Evolutionary conservation across 2,888 invertebrate genomes (phyloP), one percentile per base, ranked within the genome.

Genomic region (Strigamia transsilvanica): DNA sequence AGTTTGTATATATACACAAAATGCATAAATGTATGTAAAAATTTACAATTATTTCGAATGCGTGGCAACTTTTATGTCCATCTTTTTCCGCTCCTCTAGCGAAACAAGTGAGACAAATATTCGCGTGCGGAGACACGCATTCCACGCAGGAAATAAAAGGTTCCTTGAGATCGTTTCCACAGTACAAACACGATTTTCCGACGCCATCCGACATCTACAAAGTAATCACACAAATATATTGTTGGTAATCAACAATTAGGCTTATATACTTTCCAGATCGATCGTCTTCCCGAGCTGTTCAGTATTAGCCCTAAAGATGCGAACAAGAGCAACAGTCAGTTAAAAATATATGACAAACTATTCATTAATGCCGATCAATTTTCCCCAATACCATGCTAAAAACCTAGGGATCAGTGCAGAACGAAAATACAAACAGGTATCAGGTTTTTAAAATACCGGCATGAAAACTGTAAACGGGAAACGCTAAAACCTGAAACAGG

Each of bases 91-190:
- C 90, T 10, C 96, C 96, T n/a, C 91, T 91, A 0, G 95, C 91
- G 88, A 96, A 96, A 88, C 96, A 96, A 27, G 89, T 86, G 0
- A 92, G 89, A 86, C 96, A 96, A n/a, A 96, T 87, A 82, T 90
- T 89, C 0, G 90, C 86, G 10, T 88, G 86, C 13, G 46, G 23
- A 13, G 89, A 88, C 1, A 77, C 82, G 87, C 96, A 96, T 84
- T 92, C 91, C n/a, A 91, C 92, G 87, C 96, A 96, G 85, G 92
- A 91, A 82, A 96, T 92, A 86, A 92, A 95, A 0, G 94, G 94
- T 85, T 93, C 93, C 23, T 27, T 80, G 2, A 80, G 78, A 34
- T 18, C 34, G 27, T 4, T 18, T 13, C 78, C 32, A 9, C 78
- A 78, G 18, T 18, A n/a, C 9, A 78, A 10, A 41, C 78, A 78